These are phyloP conservation scores for Eretmochelys imbricata DNA, from an alignment of 2,113 vertebrate genomes.

Conservation along the genomic window DNA sequence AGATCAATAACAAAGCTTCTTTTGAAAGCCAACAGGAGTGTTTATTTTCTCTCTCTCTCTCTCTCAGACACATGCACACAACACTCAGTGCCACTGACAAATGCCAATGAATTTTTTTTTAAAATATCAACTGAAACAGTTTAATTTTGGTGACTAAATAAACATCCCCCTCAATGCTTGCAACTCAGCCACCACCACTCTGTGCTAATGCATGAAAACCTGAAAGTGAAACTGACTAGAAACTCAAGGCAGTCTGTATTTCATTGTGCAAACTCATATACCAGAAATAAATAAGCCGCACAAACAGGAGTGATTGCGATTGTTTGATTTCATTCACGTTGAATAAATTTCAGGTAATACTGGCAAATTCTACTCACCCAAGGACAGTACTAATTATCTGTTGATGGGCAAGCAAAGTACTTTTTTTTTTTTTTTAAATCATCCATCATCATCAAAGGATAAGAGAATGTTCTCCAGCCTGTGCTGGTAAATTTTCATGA, in stretches of 20 bases:
- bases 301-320: conserved; percentile 55
- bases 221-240: not conserved
- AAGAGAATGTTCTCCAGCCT: conserved; percentile 50
- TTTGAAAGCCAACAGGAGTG: not conserved
- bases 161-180: not conserved
- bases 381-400: conserved; percentile 42
- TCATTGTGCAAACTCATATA: conserved; percentile 14
- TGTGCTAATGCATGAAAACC: not conserved
- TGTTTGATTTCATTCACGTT: conserved; percentile 46
- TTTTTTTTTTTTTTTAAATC: conserved; percentile 41
- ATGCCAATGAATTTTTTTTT: not conserved
- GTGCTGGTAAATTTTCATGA: conserved; percentile 34
- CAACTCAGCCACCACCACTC: not conserved
- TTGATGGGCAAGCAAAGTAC: conserved; percentile 63
- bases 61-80: not conserved
- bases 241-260: not conserved
- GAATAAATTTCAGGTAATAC: conserved; percentile 58
- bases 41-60: not conserved
- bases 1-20: not conserved
- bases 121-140: not conserved
- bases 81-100: not conserved
- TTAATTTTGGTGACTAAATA: not conserved
- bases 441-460: conserved; percentile 64
- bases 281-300: conserved; percentile 24
- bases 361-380: conserved; percentile 63